A percentile compares a stretch with the other conserved stretches of the same genome.
Evolutionary conservation across 2,113 vertebrate species (phyloP).

Genomic region (Psephotus haematonotus): DNA sequence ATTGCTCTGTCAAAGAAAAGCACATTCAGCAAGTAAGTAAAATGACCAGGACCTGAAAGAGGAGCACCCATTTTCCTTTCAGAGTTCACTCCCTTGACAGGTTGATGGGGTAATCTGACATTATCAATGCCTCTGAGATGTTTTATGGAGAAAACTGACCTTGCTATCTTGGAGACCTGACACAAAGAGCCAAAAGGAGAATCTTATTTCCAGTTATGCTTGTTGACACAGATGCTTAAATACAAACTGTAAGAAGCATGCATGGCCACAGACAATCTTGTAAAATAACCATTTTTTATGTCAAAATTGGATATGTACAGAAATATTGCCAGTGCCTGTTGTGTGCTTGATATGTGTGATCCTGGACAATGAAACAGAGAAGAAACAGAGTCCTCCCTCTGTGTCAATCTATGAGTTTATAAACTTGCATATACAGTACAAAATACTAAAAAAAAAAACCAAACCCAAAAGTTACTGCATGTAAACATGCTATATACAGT

Average conservation of each 20-base stretch:
- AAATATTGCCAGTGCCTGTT: not conserved
- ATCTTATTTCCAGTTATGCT: not conserved
- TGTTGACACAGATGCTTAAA: not conserved
- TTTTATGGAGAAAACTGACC: not conserved
- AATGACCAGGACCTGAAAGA: not conserved
- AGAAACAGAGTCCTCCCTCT: not conserved
- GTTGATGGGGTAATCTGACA: not conserved
- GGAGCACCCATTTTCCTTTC: not conserved
- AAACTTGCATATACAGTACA: not conserved
- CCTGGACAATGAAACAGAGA: not conserved
- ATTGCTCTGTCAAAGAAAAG: not conserved
- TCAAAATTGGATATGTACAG: not conserved
- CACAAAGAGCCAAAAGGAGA: not conserved
- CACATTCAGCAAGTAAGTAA: not conserved
- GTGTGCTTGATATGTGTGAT: not conserved
- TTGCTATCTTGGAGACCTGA: not conserved
- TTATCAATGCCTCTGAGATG: not conserved
- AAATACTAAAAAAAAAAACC: not conserved
- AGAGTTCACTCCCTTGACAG: not conserved
- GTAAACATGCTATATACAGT: not conserved
- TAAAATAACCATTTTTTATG: not conserved
- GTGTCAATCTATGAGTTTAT: not conserved
- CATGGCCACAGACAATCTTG: not conserved
- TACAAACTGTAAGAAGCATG: not conserved
- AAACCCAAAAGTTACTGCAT: fast-evolving